phyloP scores from a whole-genome alignment of 2,888 invertebrate species.

The Anorthoa munda region DNA sequence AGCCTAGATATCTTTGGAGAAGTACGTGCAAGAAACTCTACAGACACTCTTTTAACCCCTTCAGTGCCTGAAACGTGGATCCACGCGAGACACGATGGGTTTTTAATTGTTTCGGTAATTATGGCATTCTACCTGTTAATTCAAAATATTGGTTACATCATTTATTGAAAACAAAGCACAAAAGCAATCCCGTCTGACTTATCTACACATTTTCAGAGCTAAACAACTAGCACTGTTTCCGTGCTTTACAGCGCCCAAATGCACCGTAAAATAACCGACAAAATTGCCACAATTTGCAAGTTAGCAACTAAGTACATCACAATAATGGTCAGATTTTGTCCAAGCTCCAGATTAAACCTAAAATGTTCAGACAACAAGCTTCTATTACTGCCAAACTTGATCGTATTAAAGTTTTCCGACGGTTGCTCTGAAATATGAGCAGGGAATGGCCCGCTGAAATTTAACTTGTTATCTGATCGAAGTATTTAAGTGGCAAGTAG shows the following conservation, averaged over 20 bases:
- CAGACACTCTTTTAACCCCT: too few relatives aligned
- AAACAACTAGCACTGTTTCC: neutral
- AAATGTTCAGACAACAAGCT: constrained; percentile 75
- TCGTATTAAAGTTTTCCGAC: constrained; percentile 81
- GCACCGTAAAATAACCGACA: constrained; percentile 49
- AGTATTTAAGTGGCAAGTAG: constrained; percentile 61
- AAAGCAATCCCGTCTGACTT: neutral
- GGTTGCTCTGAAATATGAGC: constrained; percentile 79
- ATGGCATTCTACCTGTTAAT: too few relatives aligned
- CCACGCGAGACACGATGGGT: too few relatives aligned
- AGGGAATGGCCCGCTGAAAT: constrained; percentile 69
- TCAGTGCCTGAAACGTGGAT: too few relatives aligned
- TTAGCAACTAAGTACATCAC: constrained; percentile 72
- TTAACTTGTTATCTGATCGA: constrained; percentile 70
- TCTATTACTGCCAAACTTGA: constrained; percentile 83
- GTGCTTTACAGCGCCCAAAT: constrained; percentile 1
- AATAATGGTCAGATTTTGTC: constrained; percentile 79
- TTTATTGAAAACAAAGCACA: neutral
- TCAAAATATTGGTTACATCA: neutral
- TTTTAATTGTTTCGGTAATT: too few relatives aligned
- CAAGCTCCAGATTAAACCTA: constrained; percentile 75
- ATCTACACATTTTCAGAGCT: neutral
- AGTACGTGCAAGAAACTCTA: neutral
- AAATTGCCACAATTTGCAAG: constrained; percentile 73
- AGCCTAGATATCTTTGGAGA: neutral